Conservation (phyloP, 2,888 invertebrate species). For the Nemoura dubitans region DNA sequence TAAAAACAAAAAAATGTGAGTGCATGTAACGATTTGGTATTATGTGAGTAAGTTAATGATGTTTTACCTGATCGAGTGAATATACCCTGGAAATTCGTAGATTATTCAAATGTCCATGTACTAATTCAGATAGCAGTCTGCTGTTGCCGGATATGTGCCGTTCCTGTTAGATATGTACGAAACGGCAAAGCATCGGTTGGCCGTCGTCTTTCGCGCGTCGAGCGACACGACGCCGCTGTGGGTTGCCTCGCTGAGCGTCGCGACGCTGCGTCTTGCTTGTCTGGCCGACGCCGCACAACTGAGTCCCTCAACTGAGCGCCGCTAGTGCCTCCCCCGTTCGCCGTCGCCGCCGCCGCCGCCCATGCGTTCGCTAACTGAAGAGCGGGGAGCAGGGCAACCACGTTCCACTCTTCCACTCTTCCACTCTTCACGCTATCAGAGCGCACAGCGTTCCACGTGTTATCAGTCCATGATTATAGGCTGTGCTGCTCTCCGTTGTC, state of each 20-base stretch:
- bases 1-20: background rate
- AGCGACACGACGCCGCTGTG: background rate
- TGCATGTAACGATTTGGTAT: background rate
- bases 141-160: background rate
- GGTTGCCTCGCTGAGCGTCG: background rate
- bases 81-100: background rate
- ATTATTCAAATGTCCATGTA: background rate
- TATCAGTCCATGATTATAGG: no score
- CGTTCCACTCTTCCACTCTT: no score
- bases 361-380: background rate
- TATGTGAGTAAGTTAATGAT: background rate
- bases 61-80: background rate
- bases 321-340: background rate
- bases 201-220: background rate
- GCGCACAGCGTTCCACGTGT: no score
- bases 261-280: background rate
- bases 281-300: background rate
- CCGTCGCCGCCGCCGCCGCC: background rate
- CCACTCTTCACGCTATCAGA: no score
- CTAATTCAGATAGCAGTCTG: background rate
- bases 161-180: background rate
- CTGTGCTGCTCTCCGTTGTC: no score
- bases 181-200: background rate
- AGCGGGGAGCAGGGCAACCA: no score
- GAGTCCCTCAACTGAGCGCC: background rate